Conservation (phyloP, 2,888 invertebrate species). For the Eristalis pertinax region DNA sequence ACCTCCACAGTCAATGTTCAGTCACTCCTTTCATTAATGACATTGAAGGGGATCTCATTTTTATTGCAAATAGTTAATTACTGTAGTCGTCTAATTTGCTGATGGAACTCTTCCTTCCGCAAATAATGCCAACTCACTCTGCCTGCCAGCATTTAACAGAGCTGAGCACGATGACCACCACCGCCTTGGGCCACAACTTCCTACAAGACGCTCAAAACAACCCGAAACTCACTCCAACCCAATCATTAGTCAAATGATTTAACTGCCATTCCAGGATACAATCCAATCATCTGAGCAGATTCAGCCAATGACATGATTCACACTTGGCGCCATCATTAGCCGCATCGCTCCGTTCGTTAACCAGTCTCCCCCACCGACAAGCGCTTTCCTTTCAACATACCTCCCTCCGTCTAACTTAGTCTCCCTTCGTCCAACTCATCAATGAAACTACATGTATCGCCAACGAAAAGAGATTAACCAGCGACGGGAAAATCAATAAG, state of each 20-base stretch:
- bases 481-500: slow-evolving; percentile 4
- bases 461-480: neutral
- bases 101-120: no score
- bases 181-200: no score
- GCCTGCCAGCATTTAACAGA: no score
- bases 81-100: no score
- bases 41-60: no score
- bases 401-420: no score
- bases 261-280: neutral
- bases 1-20: no score
- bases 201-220: no score
- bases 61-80: no score
- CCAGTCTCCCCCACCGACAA: neutral
- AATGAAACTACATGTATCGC: neutral
- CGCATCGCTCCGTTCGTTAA: neutral
- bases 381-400: neutral
- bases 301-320: neutral
- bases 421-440: neutral
- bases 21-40: no score
- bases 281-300: neutral
- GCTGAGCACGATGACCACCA: no score
- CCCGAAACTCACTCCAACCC: neutral
- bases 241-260: neutral
- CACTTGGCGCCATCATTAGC: neutral
- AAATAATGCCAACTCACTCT: no score